phyloP scores from a whole-genome alignment of 2,113 vertebrate species.

The Puma concolor region DNA sequence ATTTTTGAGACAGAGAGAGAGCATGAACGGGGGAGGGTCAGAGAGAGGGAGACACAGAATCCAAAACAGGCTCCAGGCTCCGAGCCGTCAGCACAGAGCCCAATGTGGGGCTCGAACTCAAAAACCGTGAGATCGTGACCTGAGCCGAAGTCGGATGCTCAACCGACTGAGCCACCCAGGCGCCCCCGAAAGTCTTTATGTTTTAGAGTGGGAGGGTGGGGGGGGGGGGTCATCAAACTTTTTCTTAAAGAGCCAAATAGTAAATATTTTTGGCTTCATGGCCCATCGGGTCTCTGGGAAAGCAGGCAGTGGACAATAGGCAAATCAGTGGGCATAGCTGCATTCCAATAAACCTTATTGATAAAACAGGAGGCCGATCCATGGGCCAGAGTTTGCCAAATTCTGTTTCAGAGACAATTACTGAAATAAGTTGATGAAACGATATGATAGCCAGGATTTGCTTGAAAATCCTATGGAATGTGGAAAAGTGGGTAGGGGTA shows the following conservation, averaged over 20 bases:
- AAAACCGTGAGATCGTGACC: too few species aligned
- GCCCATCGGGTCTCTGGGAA: neutral
- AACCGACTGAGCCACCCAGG: too few species aligned
- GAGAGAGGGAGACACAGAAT: too few species aligned
- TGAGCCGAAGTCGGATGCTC: too few species aligned
- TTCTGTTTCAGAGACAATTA: conserved; percentile 40
- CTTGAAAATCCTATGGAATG: conserved; percentile 35
- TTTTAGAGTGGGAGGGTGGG: neutral
- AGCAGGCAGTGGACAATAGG: neutral
- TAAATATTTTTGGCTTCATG: conserved; percentile 17
- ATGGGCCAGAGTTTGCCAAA: neutral
- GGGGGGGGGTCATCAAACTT: neutral
- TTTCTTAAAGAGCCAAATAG: conserved; percentile 17
- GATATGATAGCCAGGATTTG: neutral
- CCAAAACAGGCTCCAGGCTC: too few species aligned
- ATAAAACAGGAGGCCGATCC: neutral
- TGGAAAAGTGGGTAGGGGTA: neutral
- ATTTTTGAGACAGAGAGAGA: too few species aligned
- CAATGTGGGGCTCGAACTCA: rapidly evolving
- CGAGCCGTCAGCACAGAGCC: too few species aligned
- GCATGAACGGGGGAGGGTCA: too few species aligned
- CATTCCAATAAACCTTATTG: neutral
- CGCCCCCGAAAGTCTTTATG: neutral
- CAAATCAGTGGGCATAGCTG: neutral
- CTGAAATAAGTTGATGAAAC: neutral